Base-by-base conservation (phyloP, 64 coral and sea anemone species). In the Montipora sp. region DNA sequence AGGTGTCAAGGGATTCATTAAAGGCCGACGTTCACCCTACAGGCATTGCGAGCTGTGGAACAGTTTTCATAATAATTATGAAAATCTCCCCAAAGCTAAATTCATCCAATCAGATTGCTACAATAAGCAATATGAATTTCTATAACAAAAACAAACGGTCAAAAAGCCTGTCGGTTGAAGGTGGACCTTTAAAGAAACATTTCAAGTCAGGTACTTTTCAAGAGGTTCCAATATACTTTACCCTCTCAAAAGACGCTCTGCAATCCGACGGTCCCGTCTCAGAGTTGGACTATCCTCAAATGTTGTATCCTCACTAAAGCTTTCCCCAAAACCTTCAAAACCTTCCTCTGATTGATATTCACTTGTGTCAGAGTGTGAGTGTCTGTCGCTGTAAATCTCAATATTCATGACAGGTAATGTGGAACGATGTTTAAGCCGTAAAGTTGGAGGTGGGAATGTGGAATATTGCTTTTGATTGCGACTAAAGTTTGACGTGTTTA, bases 291-390 rank as follows among this genome's bases (percentile, higher is more conserved):
- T 96, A 60, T 92, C 94, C 88, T 95, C 89, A 47, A 99, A 83
- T 59, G 98, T 88, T 27, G 88, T 96, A 36, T 96, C 94, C 79
- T 91, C 93, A 93, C 91, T 91, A 48, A 99, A 96, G 50, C 92
- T 91, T 21, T 99, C 98, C 48, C 91, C 92, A 79, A 73, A 93
- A 36, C 91, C 96, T 88, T 98, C 93, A 94, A 92, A 92, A n/a
- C 95, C 98, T 83, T 97, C 95, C n/a, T 99, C 98, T 24, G 94
- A 96, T 59, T 99, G 98, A 49, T 99, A 99, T 77, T 99, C 98
- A 90, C 98, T 99, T 12, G 98, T 99, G 3, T 90, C 89, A 19
- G 91, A 91, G 67, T 93, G 87, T 48, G 72, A 94, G n/a, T 53
- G 20, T 77, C 90, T 58, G 55, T 83, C 50, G 66, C 15, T 84